phyloP scores from a whole-genome alignment of 2,113 vertebrate genomes.

The Tragelaphus imberbis region DNA sequence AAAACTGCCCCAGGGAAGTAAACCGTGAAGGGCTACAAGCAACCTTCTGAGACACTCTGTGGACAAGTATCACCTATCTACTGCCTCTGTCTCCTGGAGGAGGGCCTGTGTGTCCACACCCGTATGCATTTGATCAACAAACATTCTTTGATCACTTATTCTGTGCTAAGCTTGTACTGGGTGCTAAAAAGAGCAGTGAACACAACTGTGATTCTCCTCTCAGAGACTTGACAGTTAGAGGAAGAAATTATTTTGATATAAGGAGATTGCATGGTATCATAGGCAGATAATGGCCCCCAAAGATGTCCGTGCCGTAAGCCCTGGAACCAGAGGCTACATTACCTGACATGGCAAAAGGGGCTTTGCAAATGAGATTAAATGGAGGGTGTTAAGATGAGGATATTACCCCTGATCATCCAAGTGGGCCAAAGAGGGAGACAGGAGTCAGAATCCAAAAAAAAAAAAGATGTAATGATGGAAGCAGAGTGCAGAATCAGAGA shows the following conservation, averaged over 20 bases:
- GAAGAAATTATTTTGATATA: background rate
- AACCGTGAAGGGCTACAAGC: background rate
- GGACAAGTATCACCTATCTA: too few species aligned
- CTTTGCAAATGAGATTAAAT: background rate
- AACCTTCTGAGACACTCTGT: background rate
- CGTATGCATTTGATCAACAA: background rate
- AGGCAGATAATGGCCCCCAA: background rate
- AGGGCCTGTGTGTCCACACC: too few species aligned
- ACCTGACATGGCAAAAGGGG: background rate
- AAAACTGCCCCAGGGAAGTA: background rate
- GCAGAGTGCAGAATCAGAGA: too few species aligned
- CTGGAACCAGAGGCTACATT: background rate
- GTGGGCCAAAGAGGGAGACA: background rate
- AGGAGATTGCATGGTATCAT: background rate
- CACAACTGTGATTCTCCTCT: background rate
- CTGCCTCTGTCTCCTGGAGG: background rate
- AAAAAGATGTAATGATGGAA: too few species aligned
- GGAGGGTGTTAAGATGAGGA: background rate
- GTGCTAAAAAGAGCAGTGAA: background rate
- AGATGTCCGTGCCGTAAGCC: background rate
- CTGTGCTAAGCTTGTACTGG: background rate
- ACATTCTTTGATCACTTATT: background rate
- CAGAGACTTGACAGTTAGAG: background rate
- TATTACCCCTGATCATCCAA: background rate
- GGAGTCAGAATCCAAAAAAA: background rate